Conservation (phyloP, 2,888 invertebrate genomes). For the Baccha elongata region DNA sequence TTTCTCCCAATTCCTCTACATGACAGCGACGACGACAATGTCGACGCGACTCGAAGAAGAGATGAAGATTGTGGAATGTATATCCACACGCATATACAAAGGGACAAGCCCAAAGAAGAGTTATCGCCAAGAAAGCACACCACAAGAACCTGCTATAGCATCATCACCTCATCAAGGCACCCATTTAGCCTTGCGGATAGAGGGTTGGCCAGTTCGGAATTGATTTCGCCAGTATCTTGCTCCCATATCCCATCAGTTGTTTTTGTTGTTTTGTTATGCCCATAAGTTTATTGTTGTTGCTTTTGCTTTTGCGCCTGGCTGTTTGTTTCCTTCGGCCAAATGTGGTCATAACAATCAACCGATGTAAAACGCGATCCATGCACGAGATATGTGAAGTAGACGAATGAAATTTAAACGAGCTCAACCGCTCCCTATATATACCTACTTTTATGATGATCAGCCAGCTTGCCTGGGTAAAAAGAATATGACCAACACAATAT, state of each 20-base stretch:
- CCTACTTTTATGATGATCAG: slow-evolving; percentile 16
- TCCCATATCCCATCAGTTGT: slow-evolving; percentile 35
- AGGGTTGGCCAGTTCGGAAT: slow-evolving; percentile 62
- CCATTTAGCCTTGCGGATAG: slow-evolving; percentile 68
- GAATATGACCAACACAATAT: slow-evolving; percentile 57
- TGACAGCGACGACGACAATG: slow-evolving; percentile 13
- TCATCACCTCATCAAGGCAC: slow-evolving; percentile 73
- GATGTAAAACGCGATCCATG: slow-evolving; percentile 70
- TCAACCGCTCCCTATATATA: slow-evolving; percentile 52
- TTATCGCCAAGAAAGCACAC: slow-evolving; percentile 59
- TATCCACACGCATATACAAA: slow-evolving; percentile 24
- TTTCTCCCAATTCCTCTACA: slow-evolving; percentile 23
- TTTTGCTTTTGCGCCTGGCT: slow-evolving; percentile 46
- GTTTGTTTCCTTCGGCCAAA: slow-evolving; percentile 69
- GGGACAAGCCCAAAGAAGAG: slow-evolving; percentile 34
- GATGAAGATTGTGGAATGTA: slow-evolving; percentile 41
- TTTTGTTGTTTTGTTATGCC: slow-evolving; percentile 3
- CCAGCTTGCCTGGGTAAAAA: not conserved
- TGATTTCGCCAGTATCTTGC: slow-evolving; percentile 39
- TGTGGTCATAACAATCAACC: slow-evolving; percentile 73
- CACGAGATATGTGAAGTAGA: slow-evolving; percentile 71
- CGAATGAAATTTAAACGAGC: slow-evolving; percentile 73
- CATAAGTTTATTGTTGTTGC: slow-evolving; percentile 21
- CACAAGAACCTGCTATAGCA: slow-evolving; percentile 71
- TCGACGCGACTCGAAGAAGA: slow-evolving; percentile 18